These are phyloP conservation scores for Muntiacus muntjak DNA, from an alignment of 2,113 vertebrate species.

Conservation along the genomic window DNA sequence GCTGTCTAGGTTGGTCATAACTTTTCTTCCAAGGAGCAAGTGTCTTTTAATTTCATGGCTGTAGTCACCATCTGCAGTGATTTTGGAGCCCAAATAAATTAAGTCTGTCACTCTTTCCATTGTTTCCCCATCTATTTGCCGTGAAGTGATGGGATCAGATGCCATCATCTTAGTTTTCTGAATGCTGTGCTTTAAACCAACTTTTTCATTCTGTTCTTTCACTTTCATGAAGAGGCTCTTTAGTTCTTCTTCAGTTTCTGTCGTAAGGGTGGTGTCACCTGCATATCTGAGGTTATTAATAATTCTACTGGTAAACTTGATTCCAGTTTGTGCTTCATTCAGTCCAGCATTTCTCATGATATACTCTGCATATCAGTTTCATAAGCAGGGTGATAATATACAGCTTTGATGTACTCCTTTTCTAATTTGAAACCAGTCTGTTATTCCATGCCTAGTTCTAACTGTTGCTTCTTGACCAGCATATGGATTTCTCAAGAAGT, in stretches of 20 bases:
- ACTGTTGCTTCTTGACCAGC: not conserved
- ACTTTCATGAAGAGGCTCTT: not conserved
- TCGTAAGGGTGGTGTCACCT: rapidly evolving
- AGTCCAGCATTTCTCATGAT: not conserved
- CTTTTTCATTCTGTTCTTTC: not conserved
- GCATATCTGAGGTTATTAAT: not conserved
- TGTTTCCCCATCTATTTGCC: not conserved
- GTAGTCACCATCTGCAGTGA: not conserved
- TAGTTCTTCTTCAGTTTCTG: not conserved
- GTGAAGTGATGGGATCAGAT: not conserved
- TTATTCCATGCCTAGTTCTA: not conserved
- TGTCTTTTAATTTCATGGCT: not conserved
- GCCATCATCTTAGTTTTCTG: not conserved
- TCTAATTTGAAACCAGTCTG: not conserved
- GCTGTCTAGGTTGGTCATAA: not conserved
- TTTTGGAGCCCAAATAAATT: not conserved
- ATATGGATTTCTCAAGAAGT: not conserved
- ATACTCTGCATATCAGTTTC: not conserved
- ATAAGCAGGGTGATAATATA: not conserved
- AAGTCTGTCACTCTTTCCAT: not conserved
- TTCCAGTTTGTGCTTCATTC: not conserved
- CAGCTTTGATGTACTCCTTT: not conserved
- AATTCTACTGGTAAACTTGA: not conserved
- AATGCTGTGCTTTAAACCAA: not conserved
- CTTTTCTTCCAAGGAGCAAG: not conserved